Base-by-base conservation (phyloP, 2,113 vertebrate species). In the Empidonax alnorum region DNA sequence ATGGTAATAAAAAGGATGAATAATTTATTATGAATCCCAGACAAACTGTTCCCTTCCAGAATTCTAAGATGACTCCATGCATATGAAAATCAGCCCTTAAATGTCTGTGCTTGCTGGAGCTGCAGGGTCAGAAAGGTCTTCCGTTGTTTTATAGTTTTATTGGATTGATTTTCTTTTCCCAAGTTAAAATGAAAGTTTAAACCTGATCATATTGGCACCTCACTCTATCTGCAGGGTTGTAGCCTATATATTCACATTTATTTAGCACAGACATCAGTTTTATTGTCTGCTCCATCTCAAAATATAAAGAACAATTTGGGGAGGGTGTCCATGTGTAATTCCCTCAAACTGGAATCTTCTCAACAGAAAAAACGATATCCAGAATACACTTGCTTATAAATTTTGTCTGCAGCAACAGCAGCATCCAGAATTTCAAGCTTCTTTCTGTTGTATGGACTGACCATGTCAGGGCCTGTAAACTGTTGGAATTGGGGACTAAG, bases 1-100 rank as follows among this genome's bases (percentile, higher is more conserved):
- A 95, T 96, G 90, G 93, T 94, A 96, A 95, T 96, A 94, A 96
- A 94, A 86, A 89, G 55, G 85, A 96, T 96, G 89, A 97, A 95
- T 95, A 94, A 94, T 96, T 96, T 94, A 94, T 97, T 93, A 75
- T 53, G 89, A 90, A 47, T 92, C 69, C 83, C 87, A 97, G 75
- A 94, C 76, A 84, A 92, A 87, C 41, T 28, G 53, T 67, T 95
- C 89, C 71, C 35, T 86, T 94, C 89, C 92, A 95, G 95, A 85
- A 96, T 71, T 58, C 68, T 41, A 25, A 87, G 89, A 87, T 59
- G 89, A 77, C 78, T 80, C 79, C 61, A 62, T 30, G 46, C 84
- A 55, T 52, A 75, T 75, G 72, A 95, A 87, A 90, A 23, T 44
- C 50, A 93, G 81, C 83, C 61, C 67, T 58, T 37, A 37, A 93